phyloP scores from a whole-genome alignment of 2,797 vertebrate species.

The Amphiprion clarkii region DNA sequence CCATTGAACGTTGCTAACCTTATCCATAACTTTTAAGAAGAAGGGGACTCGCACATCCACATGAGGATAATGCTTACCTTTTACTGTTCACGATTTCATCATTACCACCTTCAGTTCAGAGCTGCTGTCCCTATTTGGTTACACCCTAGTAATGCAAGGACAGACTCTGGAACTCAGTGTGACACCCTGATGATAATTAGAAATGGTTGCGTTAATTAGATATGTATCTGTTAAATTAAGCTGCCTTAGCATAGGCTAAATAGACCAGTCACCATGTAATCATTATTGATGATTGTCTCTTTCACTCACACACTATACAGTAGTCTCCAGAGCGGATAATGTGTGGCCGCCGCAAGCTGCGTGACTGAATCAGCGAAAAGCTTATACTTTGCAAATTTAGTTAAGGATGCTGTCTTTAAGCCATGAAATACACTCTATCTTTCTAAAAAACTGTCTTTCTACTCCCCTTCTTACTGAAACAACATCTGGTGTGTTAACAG shows the following conservation, averaged over 20 bases:
- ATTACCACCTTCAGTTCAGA: no score
- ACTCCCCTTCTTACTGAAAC: slow-evolving; percentile 7
- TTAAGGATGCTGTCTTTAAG: slow-evolving; percentile 3
- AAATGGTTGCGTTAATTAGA: slow-evolving; percentile 85
- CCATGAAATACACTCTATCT: slow-evolving; percentile 1
- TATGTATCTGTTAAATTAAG: slow-evolving; percentile 76
- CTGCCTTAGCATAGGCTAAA: slow-evolving; percentile 47
- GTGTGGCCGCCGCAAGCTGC: background rate
- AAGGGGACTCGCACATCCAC: no score
- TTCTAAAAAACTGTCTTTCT: slow-evolving; percentile 3
- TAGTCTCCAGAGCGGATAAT: background rate
- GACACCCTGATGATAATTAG: slow-evolving; percentile 80
- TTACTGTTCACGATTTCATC: no score
- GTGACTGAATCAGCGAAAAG: background rate
- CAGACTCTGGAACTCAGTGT: slow-evolving; percentile 1
- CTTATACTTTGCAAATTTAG: background rate
- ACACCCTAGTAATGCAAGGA: slow-evolving; percentile 6
- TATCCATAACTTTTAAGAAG: no score
- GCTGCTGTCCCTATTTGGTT: background rate
- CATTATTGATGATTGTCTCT: slow-evolving; percentile 60
- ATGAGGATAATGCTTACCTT: no score
- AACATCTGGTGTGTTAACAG: background rate
- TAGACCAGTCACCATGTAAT: slow-evolving; percentile 58
- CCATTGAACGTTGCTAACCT: no score
- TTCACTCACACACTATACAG: slow-evolving; percentile 9